Conservation (phyloP, 1,140 invertebrate genomes). For the Penaeus vannamei region DNA sequence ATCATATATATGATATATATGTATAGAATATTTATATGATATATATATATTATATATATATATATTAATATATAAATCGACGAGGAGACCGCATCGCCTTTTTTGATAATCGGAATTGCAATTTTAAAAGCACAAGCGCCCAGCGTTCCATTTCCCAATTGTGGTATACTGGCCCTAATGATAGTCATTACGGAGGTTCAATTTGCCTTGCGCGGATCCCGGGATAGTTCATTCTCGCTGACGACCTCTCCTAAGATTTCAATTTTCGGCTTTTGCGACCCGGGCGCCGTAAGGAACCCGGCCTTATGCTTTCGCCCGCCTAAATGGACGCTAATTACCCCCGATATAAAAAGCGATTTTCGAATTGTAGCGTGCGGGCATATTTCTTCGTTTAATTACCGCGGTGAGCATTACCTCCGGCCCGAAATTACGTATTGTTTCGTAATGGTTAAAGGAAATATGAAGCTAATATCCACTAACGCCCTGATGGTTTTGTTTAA, state of each 20-base stretch:
- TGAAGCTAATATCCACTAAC: constrained; percentile 44
- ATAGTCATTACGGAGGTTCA: constrained; percentile 46
- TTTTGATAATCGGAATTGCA: constrained; percentile 20
- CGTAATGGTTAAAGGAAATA: constrained; percentile 47
- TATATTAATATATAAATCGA: no score
- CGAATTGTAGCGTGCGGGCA: constrained; percentile 27
- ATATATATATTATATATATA: no score
- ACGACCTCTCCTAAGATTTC: constrained; percentile 4
- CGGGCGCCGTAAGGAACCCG: constrained; percentile 42
- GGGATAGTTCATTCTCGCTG: not conserved
- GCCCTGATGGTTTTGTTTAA: constrained; percentile 36
- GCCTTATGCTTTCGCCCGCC: constrained; percentile 20
- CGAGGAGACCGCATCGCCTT: no score
- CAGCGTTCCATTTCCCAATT: constrained; percentile 29
- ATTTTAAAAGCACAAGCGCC: constrained; percentile 13
- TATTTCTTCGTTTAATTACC: constrained; percentile 54
- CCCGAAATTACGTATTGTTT: constrained; percentile 47
- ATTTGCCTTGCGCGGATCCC: constrained; percentile 35
- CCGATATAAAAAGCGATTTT: constrained; percentile 43
- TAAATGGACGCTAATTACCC: constrained; percentile 52
- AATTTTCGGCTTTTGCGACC: constrained; percentile 48
- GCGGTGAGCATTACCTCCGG: constrained; percentile 19
- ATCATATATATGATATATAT: no score
- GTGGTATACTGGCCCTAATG: constrained; percentile 34
- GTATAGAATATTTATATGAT: no score